Evolutionary conservation across 2,113 vertebrate species (phyloP).

Genomic region (Chaenocephalus aceratus): DNA sequence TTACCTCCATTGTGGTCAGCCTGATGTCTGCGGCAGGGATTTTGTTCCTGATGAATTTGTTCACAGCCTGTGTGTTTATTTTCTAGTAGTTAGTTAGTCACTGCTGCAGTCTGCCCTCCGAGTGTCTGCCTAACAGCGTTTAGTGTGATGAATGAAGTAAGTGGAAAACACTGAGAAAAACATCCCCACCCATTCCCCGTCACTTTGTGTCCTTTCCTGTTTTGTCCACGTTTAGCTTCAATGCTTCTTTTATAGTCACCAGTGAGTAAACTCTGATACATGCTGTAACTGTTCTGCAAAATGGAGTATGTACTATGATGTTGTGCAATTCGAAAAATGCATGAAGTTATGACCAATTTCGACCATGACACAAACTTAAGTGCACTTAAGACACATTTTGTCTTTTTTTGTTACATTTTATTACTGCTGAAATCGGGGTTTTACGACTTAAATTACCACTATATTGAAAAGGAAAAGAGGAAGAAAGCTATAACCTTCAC

Average conservation of each 20-base stretch:
- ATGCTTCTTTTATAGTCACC: conserved; percentile 22
- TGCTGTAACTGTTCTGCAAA: neutral
- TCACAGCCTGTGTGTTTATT: conserved; percentile 43
- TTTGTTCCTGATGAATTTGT: neutral
- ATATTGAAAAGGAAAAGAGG: no score
- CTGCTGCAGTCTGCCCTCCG: conserved; percentile 23
- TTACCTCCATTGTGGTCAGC: conserved; percentile 72
- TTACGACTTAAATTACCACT: neutral
- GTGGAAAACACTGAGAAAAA: conserved; percentile 69
- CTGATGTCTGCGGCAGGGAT: conserved; percentile 29
- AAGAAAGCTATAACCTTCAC: fast-evolving
- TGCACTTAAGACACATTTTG: no score
- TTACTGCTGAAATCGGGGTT: neutral
- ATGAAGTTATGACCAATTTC: neutral
- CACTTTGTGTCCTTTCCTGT: conserved; percentile 78
- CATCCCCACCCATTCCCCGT: conserved; percentile 78
- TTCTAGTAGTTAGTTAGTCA: conserved; percentile 43
- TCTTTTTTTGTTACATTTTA: neutral
- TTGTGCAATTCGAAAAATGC: conserved; percentile 15
- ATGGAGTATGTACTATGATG: neutral
- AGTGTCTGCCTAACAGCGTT: conserved; percentile 46
- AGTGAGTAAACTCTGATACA: conserved; percentile 9
- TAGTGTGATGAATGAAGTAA: conserved; percentile 72
- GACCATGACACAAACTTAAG: neutral
- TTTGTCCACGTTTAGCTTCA: conserved; percentile 62